Evolutionary conservation across 2,797 vertebrate genomes (phyloP), one percentile per base, ranked within the genome.

Genomic region (Amazona ochrocephala): DNA sequence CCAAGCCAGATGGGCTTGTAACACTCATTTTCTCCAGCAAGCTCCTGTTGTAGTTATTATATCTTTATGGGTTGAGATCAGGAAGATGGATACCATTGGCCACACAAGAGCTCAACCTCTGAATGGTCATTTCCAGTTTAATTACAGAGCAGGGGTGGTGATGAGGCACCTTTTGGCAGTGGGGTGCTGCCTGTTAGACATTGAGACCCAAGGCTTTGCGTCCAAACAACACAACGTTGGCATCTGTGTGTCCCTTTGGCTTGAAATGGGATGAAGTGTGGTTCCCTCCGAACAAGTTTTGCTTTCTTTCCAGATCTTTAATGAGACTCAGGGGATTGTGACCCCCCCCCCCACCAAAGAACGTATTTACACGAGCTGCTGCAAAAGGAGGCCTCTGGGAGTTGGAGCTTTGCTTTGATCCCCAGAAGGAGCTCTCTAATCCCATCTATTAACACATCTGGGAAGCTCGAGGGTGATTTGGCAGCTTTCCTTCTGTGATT

Each of bases 351-450:
- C 23, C 23, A 22, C n/a, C n/a, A 20, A 79, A 65, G 62, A 27
- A 95, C 81, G 86, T 45, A 72, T 87, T 92, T 89, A 84, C 10
- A 1, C 45, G 81, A 90, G 34, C 68, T 65, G 87, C 79, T 79
- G 88, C 45, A 66, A 32, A 85, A 95, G 37, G 87, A 76, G 30
- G 47, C 70, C 27, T 68, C 56, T 78, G 92, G 90, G 90, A 76
- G 6, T 67, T 19, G 4, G 47, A 93, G 94, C 70, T 96, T 96
- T 72, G 21, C 95, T 96, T 82, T 94, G 96, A 94, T 94, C 77
- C 91, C 89, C 89, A 74, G 72, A 90, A 94, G 95, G 95, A 72
- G 87, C 90, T 96, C 97, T 96, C 92, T 97, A 93, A 96, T 97
- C 92, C 91, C 93, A 93, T 93, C 93, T 87, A 92, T 96, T 92